Conservation (phyloP, 2,888 invertebrate genomes). For the Zele albiditarsus region DNA sequence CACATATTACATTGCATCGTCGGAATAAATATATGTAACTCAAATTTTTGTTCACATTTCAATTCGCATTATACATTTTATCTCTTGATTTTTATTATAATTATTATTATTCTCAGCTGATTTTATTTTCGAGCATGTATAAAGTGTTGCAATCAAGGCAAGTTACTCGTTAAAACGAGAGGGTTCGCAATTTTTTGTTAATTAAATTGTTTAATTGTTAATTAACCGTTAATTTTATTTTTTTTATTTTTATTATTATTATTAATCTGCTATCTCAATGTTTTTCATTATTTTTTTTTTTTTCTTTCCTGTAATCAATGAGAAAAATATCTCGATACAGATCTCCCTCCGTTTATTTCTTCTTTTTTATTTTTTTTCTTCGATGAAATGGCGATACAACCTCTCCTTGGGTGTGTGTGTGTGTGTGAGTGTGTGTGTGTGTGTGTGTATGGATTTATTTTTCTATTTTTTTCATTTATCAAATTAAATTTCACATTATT, state of each 20-base stretch:
- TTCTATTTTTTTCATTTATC: neutral
- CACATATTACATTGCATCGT: conserved; percentile 61
- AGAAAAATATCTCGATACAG: conserved; percentile 18
- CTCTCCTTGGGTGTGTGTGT: too few relatives aligned
- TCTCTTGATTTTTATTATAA: neutral
- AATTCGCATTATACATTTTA: conserved; percentile 10
- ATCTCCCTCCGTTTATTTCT: neutral
- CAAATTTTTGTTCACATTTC: conserved; percentile 11
- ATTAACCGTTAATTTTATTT: conserved; percentile 39
- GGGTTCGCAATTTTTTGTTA: too few relatives aligned
- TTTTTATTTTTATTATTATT: neutral
- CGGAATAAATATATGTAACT: conserved; percentile 46
- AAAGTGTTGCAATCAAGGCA: conserved; percentile 39
- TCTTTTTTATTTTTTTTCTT: conserved; percentile 6
- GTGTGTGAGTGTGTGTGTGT: too few relatives aligned
- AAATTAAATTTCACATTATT: conserved; percentile 18
- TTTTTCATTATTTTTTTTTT: neutral
- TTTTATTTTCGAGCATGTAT: conserved; percentile 27
- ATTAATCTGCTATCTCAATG: neutral
- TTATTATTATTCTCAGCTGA: conserved; percentile 3
- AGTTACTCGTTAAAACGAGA: conserved; percentile 26
- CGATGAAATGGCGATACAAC: conserved; percentile 5
- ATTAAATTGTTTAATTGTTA: too few relatives aligned
- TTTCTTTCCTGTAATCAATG: conserved; percentile 17
- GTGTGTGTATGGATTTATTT: neutral